A percentile compares a stretch with the other conserved stretches of the same genome.
Evolutionary conservation across 1,140 invertebrate genomes (phyloP).

Genomic region (Mizuhopecten yessoensis): DNA sequence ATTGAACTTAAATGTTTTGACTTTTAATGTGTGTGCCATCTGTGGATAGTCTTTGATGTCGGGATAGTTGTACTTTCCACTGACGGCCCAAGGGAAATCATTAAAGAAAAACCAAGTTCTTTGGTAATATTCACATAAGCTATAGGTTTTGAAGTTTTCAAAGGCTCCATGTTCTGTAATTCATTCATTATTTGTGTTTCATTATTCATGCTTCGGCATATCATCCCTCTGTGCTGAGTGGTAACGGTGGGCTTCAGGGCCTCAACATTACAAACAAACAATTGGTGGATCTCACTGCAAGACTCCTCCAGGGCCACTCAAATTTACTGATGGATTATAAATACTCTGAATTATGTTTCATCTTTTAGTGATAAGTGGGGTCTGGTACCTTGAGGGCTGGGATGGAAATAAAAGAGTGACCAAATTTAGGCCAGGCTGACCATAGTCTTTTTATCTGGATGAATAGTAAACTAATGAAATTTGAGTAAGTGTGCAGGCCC

Average conservation of each 20-base stretch:
- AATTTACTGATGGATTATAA: slow-evolving; percentile 40
- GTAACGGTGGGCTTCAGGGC: not conserved
- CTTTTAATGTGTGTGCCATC: slow-evolving; percentile 56
- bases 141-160: slow-evolving; percentile 39
- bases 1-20: slow-evolving; percentile 51
- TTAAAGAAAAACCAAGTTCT: slow-evolving; percentile 44
- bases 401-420: slow-evolving; percentile 8
- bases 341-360: slow-evolving; percentile 34
- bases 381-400: not conserved
- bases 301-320: slow-evolving; percentile 13
- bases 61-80: slow-evolving; percentile 45
- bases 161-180: slow-evolving; percentile 24
- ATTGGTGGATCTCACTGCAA: not conserved
- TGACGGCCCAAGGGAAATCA: slow-evolving; percentile 23
- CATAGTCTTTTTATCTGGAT: not conserved
- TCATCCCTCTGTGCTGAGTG: not conserved
- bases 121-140: slow-evolving; percentile 39
- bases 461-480: slow-evolving; percentile 22
- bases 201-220: not conserved
- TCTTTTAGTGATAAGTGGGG: slow-evolving; percentile 38
- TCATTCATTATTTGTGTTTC: slow-evolving; percentile 35
- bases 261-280: slow-evolving; percentile 39
- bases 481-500: not conserved
- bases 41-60: slow-evolving; percentile 48
- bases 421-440: not conserved